Conservation (phyloP, 2,797 vertebrate genomes). For the Cheirogaleus major region DNA sequence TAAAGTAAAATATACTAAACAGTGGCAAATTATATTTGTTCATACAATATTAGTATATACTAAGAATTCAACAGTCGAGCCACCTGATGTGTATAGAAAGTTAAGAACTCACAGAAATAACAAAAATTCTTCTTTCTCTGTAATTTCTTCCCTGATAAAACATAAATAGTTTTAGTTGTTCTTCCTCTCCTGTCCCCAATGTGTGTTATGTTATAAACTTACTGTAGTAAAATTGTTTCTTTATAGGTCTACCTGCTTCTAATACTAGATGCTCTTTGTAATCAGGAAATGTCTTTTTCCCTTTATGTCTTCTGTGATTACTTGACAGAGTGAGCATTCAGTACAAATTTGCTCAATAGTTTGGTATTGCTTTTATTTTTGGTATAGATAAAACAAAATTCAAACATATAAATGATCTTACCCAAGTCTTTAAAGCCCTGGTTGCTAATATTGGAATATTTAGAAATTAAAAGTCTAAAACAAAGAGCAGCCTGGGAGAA, state of each 20-base stretch:
- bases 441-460: not conserved
- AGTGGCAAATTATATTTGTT: not conserved
- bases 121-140: not conserved
- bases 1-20: not conserved
- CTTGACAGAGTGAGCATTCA: not conserved
- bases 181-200: not conserved
- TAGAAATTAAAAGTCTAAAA: conserved; percentile 29
- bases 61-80: not conserved
- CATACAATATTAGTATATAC: not conserved
- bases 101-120: conserved; percentile 12
- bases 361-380: conserved; percentile 9
- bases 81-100: not conserved
- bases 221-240: not conserved
- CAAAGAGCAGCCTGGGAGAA: not conserved
- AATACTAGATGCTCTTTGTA: not conserved
- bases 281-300: not conserved
- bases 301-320: not conserved
- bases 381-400: not conserved
- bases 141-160: not conserved
- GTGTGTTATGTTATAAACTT: not conserved
- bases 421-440: not conserved
- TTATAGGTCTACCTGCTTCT: not conserved
- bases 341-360: not conserved
- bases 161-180: not conserved
- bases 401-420: not conserved